Evolutionary conservation across 2,797 vertebrate genomes (phyloP).

Genomic region (Cottoperca gobio): DNA sequence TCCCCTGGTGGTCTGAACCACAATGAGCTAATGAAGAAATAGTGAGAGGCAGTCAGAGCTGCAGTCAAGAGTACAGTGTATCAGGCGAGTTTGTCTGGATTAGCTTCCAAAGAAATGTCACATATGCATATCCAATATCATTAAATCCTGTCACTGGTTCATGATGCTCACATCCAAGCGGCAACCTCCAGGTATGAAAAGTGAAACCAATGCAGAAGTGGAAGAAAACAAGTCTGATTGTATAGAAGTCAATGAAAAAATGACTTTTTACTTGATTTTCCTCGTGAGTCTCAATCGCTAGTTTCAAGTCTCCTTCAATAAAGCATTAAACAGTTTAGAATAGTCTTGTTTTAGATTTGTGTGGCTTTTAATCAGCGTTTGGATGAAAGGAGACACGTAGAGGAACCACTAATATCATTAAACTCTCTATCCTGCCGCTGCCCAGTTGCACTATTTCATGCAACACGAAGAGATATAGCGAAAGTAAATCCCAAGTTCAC

Average conservation of each 20-base stretch:
- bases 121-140: not conserved
- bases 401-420: constrained; percentile 47
- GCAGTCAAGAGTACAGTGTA: not conserved
- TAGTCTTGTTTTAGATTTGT: constrained; percentile 22
- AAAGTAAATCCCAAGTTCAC: constrained; percentile 69
- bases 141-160: not conserved
- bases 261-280: no score
- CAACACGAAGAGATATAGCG: constrained; percentile 49
- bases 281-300: no score
- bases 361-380: constrained; percentile 16
- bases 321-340: not conserved
- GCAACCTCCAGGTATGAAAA: no score
- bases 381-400: not conserved
- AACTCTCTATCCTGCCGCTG: constrained; percentile 33
- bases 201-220: no score
- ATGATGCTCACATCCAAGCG: not conserved
- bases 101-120: constrained; percentile 3
- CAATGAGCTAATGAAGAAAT: constrained; percentile 1
- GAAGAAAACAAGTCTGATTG: no score
- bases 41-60: constrained; percentile 7
- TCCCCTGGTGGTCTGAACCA: not conserved
- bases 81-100: constrained; percentile 6
- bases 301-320: no score
- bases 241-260: no score
- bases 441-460: constrained; percentile 46